These are phyloP conservation scores for Lacerta bilineata DNA, from an alignment of 2,797 vertebrate species.

Conservation along the genomic window DNA sequence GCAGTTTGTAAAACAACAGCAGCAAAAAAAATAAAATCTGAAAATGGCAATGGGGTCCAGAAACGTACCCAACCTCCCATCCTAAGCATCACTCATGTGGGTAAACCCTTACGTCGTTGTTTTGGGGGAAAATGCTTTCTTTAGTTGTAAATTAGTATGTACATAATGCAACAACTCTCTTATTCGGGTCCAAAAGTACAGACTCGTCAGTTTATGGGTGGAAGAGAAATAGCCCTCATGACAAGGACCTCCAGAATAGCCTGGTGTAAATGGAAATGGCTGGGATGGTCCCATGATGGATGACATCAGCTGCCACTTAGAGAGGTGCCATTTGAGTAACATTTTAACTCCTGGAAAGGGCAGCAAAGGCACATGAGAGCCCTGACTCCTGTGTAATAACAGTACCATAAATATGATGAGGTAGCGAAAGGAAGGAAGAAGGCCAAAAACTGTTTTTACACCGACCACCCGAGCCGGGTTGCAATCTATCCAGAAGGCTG, in stretches of 20 bases:
- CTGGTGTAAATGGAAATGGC: no score
- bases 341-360: constrained; percentile 22
- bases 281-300: background rate
- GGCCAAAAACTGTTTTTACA: background rate
- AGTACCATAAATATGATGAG: background rate
- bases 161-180: background rate
- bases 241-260: background rate
- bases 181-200: background rate
- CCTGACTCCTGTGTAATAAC: constrained; percentile 4
- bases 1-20: no score
- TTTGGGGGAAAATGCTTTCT: background rate
- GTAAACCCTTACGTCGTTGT: background rate
- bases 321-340: background rate
- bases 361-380: background rate
- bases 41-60: no score
- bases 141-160: background rate
- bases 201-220: background rate
- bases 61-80: no score
- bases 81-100: no score
- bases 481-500: background rate
- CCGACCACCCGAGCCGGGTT: background rate
- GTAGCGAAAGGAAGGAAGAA: background rate
- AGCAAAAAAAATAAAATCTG: no score
- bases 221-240: background rate
- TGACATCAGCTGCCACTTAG: background rate